Evolutionary conservation across 2,797 vertebrate genomes (phyloP), one percentile per base, ranked within the genome.

Genomic region (Manis pentadactyla): DNA sequence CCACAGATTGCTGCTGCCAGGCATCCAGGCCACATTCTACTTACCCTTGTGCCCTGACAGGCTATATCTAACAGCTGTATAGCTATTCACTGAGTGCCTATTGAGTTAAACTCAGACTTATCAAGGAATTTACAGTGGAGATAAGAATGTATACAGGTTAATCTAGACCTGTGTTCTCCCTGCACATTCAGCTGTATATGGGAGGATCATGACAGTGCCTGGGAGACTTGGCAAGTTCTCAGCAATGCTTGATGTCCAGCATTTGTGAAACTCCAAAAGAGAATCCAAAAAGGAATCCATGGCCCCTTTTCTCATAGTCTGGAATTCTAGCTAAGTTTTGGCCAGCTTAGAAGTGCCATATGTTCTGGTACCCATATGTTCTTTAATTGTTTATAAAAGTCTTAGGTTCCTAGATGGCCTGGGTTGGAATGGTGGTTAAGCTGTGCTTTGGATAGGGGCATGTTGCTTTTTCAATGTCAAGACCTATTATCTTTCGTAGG

Each of bases 401-500:
- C 42, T 15, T 42, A 2, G 15, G 69, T 92, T 81, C 55, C n/a
- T 83, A 5, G 21, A 61, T 86, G 7, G 64, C 29, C 51, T 75
- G 31, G 29, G 51, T 74, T 87, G 46, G n/a, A 75, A 46, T 90
- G 37, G 3, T 74, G 46, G 46, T 93, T 89, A 63, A 61, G 39
- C 31, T 94, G 3, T 87, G 29, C 27, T 68, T 88, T 77, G 11
- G 17, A 11, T 84, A 61, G 37, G 51, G 34, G 8, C 53, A 31
- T 77, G 39, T 51, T 83, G 64, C 74, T 93, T 93, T 94, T 46
- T 92, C 53, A 90, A 25, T 84, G 37, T 83, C 84, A 93, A 94
- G 71, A 93, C 29, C 49, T 55, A 17, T 71, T 89, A 46, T 86
- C 46, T 95, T 87, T 82, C 63, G 77, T 96, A 99, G 99, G 99